Conservation (phyloP, 37 sponge, comb jelly and placozoan species). For the Cladorhizidae sp. region DNA sequence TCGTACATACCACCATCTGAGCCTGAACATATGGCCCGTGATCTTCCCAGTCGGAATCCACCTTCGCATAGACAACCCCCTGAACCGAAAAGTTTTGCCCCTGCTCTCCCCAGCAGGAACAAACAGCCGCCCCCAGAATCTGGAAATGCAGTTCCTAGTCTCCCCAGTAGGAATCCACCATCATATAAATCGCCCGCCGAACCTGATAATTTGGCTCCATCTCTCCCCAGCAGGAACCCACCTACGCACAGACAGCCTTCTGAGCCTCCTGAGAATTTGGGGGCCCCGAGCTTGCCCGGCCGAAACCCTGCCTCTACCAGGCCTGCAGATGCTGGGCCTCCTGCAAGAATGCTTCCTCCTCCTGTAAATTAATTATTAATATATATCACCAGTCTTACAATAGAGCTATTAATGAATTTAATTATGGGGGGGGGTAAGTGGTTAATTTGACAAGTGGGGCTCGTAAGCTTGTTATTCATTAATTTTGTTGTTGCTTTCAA, state of each 20-base stretch:
- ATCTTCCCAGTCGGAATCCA: constrained; percentile 1
- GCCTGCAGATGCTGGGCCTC: no score
- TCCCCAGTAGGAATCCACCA: neutral
- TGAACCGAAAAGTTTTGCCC: neutral
- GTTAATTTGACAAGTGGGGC: no score
- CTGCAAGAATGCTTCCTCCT: no score
- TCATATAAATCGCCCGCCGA: neutral
- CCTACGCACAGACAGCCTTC: neutral
- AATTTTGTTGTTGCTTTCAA: no score
- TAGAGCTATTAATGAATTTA: no score
- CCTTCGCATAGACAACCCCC: neutral
- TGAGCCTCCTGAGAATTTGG: neutral
- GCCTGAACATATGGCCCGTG: neutral
- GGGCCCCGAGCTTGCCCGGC: no score
- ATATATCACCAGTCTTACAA: no score
- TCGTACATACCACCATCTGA: neutral
- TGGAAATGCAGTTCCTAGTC: neutral
- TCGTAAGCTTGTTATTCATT: no score
- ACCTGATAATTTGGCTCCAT: neutral
- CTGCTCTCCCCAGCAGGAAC: neutral
- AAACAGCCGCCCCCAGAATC: neutral
- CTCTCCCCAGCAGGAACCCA: constrained; percentile 3
- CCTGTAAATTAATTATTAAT: no score
- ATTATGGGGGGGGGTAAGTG: no score
- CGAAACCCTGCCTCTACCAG: no score